These are phyloP conservation scores for Synaphobranchus kaupii DNA, from an alignment of 2,797 vertebrate genomes.

Conservation along the genomic window DNA sequence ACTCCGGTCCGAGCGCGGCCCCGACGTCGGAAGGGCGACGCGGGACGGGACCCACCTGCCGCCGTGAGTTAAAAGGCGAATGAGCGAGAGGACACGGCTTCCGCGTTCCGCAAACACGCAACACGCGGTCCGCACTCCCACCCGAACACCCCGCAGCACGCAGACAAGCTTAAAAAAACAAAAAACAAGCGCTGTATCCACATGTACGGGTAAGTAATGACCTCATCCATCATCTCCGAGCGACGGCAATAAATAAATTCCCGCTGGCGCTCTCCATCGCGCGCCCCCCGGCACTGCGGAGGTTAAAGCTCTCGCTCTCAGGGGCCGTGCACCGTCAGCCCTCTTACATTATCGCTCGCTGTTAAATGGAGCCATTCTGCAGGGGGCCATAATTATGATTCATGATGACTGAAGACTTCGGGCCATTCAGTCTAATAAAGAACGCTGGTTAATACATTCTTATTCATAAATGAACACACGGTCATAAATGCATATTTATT, in stretches of 20 bases:
- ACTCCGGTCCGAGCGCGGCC: not conserved
- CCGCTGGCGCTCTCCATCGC: not conserved
- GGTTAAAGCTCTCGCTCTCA: not conserved
- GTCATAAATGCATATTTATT: not conserved
- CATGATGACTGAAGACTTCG: not conserved
- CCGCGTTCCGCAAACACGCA: not conserved
- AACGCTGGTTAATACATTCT: not conserved
- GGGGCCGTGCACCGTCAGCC: not conserved
- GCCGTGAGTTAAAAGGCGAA: not conserved
- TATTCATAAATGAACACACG: not conserved
- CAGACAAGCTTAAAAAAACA: not conserved
- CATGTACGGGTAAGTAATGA: not conserved
- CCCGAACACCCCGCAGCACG: not conserved
- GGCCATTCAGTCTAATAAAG: not conserved
- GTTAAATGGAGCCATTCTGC: slow-evolving; percentile 17
- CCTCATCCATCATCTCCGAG: not conserved
- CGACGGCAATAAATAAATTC: not conserved
- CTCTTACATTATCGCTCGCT: not conserved
- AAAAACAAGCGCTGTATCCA: not conserved
- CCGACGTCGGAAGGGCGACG: not conserved
- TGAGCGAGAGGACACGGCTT: not conserved
- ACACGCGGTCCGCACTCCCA: not conserved
- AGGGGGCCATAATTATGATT: slow-evolving; percentile 51
- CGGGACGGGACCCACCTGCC: not conserved
- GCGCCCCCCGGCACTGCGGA: not conserved